Percentiles rank a stretch among this genome's conserved stretches.
These are phyloP conservation scores for Homarus americanus DNA, from an alignment of 1,140 invertebrate species.

Conservation along the genomic window DNA sequence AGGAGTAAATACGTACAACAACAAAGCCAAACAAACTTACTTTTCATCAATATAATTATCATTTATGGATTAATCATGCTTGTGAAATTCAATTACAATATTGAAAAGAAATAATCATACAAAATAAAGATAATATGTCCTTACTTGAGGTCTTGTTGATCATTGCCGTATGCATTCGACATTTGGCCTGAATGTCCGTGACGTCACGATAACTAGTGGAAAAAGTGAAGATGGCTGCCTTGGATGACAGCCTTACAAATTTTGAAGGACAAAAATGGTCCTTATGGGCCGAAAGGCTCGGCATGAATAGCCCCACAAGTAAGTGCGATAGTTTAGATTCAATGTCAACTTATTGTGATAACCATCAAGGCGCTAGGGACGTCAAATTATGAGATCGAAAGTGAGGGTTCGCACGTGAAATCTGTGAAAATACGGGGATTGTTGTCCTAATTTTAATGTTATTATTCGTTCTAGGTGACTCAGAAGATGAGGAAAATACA, in stretches of 20 bases:
- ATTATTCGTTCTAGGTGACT: conserved; percentile 69
- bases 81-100: background rate
- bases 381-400: conserved; percentile 43
- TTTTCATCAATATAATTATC: background rate
- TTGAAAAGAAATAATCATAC: background rate
- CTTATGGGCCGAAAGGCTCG: conserved; percentile 68
- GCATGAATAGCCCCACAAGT: conserved; percentile 70
- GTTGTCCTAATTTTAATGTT: conserved; percentile 68
- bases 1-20: conserved; percentile 62
- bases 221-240: conserved; percentile 73
- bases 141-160: conserved; percentile 15
- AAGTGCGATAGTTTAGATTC: conserved; percentile 63
- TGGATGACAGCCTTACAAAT: conserved; percentile 72
- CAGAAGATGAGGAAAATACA: conserved; percentile 64
- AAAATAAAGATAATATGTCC: background rate
- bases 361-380: conserved; percentile 12
- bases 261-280: conserved; percentile 71
- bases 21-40: conserved; percentile 71
- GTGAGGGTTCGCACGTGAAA: conserved; percentile 69
- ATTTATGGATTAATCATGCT: background rate
- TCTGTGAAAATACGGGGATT: conserved; percentile 59
- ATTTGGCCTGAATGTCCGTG: conserved; percentile 65
- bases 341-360: conserved; percentile 13
- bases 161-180: conserved; percentile 64
- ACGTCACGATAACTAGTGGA: conserved; percentile 68